Evolutionary conservation across 2,113 vertebrate genomes (phyloP), one percentile per base, ranked within the genome.

Genomic region (Platycercus adscitus): DNA sequence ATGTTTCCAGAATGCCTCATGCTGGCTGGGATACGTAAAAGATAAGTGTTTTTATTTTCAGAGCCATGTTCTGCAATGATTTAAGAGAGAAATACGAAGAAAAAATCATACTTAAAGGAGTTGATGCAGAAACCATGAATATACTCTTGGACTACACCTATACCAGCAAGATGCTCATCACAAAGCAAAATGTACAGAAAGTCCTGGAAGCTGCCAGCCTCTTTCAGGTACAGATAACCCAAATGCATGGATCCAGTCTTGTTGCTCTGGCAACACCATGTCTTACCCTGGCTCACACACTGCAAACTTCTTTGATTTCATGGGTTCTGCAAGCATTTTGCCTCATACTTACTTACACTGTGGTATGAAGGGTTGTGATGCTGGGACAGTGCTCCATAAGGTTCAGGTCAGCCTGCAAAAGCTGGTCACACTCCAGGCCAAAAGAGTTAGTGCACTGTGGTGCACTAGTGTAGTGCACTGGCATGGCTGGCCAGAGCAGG

Each of bases 51-150:
- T 98, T 83, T 98, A 65, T 91, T 95, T 96, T 52, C 91, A 99
- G 99, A 97, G 99, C 99, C 55, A 99, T 99, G 99, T 99, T 99
- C 97, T 99, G 99, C 97, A 99, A 98, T 33, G 99, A 99, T 81
- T 98, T 99, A 76, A 99, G 98, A 97, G 99, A 99, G 95, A 99
- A 99, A 93, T 98, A 98, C 10, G 99, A 99, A 97, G 98, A 99
- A 85, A 98, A 96, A 58, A 99, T 99, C 94, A 97, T 99, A 72
- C 99, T 99, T 73, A 99, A 99, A 96, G 99, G 99, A 50, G 96
- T 99, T 16, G 99, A 99, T 56, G 98, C 99, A 6, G 98, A 98
- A 91, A 99, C 98, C 33, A 99, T 99, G 99, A 94, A 97, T 49
- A 98, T 97, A 24, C 99, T 99, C 19, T 95, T 99, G 97, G 98